phyloP scores from a whole-genome alignment of 1,140 invertebrate genomes.

The Pseudobourletiella spinata region DNA sequence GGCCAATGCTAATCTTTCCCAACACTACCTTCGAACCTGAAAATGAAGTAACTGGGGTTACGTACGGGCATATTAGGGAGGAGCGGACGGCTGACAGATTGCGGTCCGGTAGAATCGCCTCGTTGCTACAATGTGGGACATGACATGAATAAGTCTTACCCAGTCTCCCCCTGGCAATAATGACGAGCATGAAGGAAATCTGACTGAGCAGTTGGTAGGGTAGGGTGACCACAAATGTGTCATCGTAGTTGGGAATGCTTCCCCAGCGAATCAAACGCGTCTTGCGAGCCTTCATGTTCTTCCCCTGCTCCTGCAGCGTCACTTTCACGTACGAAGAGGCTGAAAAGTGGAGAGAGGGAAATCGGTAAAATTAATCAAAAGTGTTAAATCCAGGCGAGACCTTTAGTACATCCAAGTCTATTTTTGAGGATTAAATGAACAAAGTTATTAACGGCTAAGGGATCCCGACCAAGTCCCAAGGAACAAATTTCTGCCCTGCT shows the following conservation, averaged over 20 bases:
- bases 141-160: too few species aligned
- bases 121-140: too few species aligned
- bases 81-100: too few species aligned
- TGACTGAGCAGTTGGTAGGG: conserved; percentile 27
- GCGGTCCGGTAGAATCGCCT: too few species aligned
- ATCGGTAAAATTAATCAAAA: background rate
- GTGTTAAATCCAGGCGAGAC: too few species aligned
- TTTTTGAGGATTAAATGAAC: too few species aligned
- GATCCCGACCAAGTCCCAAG: too few species aligned
- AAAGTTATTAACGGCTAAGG: too few species aligned
- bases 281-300: conserved; percentile 23
- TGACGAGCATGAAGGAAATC: conserved; percentile 28
- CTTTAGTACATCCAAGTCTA: too few species aligned
- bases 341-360: conserved; percentile 3
- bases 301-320: conserved; percentile 29
- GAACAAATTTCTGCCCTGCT: too few species aligned
- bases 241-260: conserved; percentile 31
- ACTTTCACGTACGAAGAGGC: conserved; percentile 34
- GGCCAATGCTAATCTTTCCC: conserved; percentile 31
- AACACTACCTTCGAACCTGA: conserved; percentile 19
- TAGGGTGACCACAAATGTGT: conserved; percentile 33
- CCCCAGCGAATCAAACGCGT: conserved; percentile 31
- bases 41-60: too few species aligned
- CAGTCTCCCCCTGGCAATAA: conserved; percentile 29
- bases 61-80: too few species aligned